Conservation (phyloP, 2,888 invertebrate genomes). For the Agrilus cyanescens region DNA sequence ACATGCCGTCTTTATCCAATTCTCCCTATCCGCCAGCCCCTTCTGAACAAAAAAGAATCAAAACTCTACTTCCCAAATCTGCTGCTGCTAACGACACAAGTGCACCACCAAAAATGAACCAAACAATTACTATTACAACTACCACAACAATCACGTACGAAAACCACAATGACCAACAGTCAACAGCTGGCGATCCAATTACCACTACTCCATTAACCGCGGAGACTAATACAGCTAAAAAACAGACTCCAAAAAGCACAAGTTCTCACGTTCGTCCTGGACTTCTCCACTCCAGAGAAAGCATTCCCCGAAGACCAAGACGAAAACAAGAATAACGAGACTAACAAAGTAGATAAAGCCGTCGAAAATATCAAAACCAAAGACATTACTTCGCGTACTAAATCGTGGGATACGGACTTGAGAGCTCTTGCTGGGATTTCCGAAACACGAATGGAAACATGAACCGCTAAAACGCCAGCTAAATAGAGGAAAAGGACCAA, state of each 20-base stretch:
- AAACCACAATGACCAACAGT: too few relatives aligned
- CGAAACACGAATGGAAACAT: neutral
- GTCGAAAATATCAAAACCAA: slow-evolving; percentile 2
- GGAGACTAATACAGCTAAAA: slow-evolving; percentile 5
- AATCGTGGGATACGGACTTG: slow-evolving; percentile 25
- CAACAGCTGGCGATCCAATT: too few relatives aligned
- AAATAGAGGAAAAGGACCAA: slow-evolving; percentile 5
- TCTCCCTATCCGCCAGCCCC: too few relatives aligned
- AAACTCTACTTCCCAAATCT: too few relatives aligned
- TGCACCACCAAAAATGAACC: too few relatives aligned
- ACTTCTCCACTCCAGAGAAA: slow-evolving; percentile 23
- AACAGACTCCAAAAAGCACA: slow-evolving; percentile 12
- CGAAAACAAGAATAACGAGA: slow-evolving; percentile 1
- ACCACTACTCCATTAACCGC: neutral
- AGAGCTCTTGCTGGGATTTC: slow-evolving; percentile 13
- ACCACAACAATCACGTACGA: too few relatives aligned
- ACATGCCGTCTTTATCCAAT: too few relatives aligned
- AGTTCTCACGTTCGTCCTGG: slow-evolving; percentile 25
- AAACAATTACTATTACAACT: too few relatives aligned
- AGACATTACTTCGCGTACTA: slow-evolving; percentile 3
- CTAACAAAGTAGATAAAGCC: slow-evolving; percentile 1
- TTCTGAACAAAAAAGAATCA: too few relatives aligned
- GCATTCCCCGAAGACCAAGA: neutral
- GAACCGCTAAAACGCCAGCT: slow-evolving; percentile 9
- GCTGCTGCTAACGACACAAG: neutral